Conservation (phyloP, 2,113 vertebrate genomes). For the Oreochromis spilurus region DNA sequence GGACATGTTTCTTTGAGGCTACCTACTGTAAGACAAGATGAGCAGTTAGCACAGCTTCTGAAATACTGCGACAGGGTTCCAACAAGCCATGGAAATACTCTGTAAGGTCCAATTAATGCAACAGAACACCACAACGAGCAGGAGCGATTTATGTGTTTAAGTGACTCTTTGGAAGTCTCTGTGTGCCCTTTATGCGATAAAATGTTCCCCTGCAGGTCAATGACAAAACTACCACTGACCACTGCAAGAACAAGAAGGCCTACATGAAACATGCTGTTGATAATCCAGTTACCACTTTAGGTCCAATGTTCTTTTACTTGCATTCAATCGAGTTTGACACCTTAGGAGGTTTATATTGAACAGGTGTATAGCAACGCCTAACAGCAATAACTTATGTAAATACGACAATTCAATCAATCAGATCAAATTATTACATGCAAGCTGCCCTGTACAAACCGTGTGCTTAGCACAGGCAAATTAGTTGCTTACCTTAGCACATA, state of each 20-base stretch:
- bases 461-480: background rate
- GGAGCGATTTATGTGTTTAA: background rate
- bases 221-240: background rate
- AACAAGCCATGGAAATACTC: background rate
- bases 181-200: background rate
- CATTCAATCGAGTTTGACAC: rapidly evolving
- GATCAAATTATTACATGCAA: background rate
- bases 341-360: background rate
- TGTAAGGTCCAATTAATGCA: background rate
- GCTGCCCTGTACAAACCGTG: background rate
- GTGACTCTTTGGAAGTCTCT: too few species aligned
- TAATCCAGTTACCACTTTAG: background rate
- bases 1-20: constrained; percentile 68
- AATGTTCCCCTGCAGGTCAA: background rate
- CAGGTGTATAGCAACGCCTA: background rate
- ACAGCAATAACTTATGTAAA: background rate
- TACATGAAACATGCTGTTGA: background rate
- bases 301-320: background rate
- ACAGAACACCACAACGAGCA: background rate
- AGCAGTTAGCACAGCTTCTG: background rate
- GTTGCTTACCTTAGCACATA: background rate
- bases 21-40: background rate
- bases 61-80: background rate
- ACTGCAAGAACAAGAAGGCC: rapidly evolving
- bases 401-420: background rate